Evolutionary conservation across 2,113 vertebrate genomes (phyloP), one percentile per base, ranked within the genome.

Genomic region (Pionites leucogaster): DNA sequence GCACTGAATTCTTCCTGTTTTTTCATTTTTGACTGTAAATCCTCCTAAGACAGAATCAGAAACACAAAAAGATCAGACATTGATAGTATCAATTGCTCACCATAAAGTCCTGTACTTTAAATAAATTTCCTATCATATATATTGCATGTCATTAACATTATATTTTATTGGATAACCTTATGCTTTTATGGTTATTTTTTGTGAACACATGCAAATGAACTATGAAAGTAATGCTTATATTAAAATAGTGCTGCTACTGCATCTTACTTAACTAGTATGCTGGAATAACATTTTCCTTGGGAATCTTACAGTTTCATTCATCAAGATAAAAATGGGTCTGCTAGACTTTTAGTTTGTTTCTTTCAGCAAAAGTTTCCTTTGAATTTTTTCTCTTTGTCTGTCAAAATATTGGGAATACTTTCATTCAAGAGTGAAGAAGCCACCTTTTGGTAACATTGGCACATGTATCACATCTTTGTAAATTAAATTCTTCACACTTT

Each of bases 401-500:
- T 59, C 39, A 76, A 69, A 44, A 44, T 44, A 35, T 44, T 59
- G 17, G 20, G 46, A 55, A 47, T 60, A 9, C 75, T 94, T 64
- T 80, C n/a, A 76, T 91, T 92, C 57, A 84, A 92, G 55, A 28
- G 23, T 75, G 16, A 42, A 86, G 77, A 35, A 53, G 11, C 15
- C 75, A 37, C 46, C 3, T 17, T 77, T 95, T 52, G 42, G 37
- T 79, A 74, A 53, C 72, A 27, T 64, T 71, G 39, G n/a, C 78
- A 67, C 24, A 29, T 33, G 46, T 59, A n/a, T 39, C 37, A 8
- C 67, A 29, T 74, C 59, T 37, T 91, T 91, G 31, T 68, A 82
- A 93, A 93, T 82, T 53, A 81, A 84, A 44, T 91, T 95, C 75
- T 95, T 92, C 23, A 62, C 5, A 4, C 44, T 80, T 91, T 79